phyloP scores from a whole-genome alignment of 2,113 vertebrate genomes.

The Heteronetta atricapilla region DNA sequence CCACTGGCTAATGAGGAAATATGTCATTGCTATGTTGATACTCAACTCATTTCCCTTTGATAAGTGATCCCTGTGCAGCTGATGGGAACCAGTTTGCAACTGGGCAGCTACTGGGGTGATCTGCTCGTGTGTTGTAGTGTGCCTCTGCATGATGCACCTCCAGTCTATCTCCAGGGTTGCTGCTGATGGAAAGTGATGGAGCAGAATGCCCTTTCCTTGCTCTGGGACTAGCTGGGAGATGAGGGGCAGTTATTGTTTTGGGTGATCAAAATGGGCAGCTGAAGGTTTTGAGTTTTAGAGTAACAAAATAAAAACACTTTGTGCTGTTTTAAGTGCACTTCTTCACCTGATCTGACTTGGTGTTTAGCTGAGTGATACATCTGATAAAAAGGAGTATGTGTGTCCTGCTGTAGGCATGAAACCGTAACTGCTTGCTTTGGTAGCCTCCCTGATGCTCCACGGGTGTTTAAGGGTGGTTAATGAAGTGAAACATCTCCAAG shows the following conservation, averaged over 20 bases:
- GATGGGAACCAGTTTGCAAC: neutral
- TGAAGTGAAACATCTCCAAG: neutral
- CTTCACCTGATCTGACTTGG: neutral
- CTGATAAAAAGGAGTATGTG: neutral
- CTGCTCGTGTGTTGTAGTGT: fast-evolving
- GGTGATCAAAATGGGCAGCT: neutral
- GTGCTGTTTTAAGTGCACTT: neutral
- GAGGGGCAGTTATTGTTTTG: neutral
- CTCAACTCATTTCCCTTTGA: neutral
- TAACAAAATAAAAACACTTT: neutral
- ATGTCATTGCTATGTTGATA: neutral
- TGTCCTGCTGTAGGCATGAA: neutral
- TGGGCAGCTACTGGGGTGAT: neutral
- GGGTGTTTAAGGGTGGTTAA: no score
- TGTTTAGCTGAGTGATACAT: neutral
- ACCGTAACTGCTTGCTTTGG: fast-evolving
- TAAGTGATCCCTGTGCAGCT: neutral
- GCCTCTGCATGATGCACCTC: neutral
- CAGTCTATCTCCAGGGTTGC: fast-evolving
- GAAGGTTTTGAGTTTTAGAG: neutral
- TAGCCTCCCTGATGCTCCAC: neutral
- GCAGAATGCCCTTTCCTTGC: neutral
- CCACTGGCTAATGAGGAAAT: neutral
- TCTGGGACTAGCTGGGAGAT: neutral
- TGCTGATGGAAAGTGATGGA: neutral